Evolutionary conservation across 2,888 invertebrate species (phyloP).

Genomic region (Sepioteuthis lessoniana): DNA sequence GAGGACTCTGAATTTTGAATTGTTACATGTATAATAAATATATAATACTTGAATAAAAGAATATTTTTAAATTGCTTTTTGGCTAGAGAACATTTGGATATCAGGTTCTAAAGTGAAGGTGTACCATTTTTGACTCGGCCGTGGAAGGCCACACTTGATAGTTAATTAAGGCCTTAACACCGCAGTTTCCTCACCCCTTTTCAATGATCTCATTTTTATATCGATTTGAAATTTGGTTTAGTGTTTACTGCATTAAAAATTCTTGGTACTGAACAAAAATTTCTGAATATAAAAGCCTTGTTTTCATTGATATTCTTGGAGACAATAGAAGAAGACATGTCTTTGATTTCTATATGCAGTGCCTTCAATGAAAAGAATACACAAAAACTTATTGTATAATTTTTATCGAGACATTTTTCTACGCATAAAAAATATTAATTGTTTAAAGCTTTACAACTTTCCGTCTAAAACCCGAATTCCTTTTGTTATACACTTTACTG

Average conservation of each 20-base stretch:
- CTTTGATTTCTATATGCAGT: neutral
- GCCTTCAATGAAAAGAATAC: neutral
- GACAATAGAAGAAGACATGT: neutral
- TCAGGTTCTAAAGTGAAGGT: too few species aligned
- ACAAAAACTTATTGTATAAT: neutral
- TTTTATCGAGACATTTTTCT: neutral
- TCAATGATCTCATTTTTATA: neutral
- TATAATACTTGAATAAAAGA: too few species aligned
- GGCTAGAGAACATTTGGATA: too few species aligned
- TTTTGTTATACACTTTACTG: neutral
- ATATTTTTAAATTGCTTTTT: too few species aligned
- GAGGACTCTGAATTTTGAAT: too few species aligned
- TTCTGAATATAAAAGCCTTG: neutral
- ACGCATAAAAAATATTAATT: neutral
- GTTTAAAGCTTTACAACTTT: neutral
- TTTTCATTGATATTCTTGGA: neutral
- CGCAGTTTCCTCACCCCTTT: neutral
- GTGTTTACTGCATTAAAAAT: neutral
- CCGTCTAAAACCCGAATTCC: neutral
- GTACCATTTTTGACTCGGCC: too few species aligned
- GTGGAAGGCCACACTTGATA: too few species aligned
- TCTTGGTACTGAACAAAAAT: neutral
- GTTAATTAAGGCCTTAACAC: too few species aligned
- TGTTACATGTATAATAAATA: too few species aligned
- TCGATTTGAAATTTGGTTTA: neutral